Evolutionary conservation across 1,140 invertebrate genomes (phyloP).

Genomic region (Drosophila sulfurigaster): DNA sequence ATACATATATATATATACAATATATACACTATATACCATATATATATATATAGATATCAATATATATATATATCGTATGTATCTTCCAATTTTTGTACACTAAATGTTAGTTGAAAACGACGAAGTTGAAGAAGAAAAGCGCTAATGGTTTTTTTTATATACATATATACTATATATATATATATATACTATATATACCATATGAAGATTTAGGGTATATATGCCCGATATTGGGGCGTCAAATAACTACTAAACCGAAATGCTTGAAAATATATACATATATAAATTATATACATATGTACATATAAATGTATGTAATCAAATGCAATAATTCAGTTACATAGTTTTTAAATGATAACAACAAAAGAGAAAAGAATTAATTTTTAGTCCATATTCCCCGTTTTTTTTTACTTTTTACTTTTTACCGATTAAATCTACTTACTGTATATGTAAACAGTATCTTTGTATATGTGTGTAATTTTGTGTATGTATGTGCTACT

Average conservation of each 20-base stretch:
- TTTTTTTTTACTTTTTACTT: constrained; percentile 14
- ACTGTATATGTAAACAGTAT: constrained; percentile 42
- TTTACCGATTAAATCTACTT: constrained; percentile 24
- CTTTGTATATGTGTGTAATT: constrained; percentile 65
- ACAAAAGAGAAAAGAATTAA: constrained; percentile 19
- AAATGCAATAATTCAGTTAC: constrained; percentile 78
- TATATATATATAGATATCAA: constrained; percentile 33
- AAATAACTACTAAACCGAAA: constrained; percentile 39
- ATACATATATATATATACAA: constrained; percentile 10
- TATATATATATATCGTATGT: constrained; percentile 46
- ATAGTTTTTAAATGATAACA: constrained; percentile 63
- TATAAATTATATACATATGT: constrained; percentile 41
- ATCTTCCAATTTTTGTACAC: constrained; percentile 80
- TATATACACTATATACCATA: constrained; percentile 13
- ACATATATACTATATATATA: constrained; percentile 47
- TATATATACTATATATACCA: constrained; percentile 42
- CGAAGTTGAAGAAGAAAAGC: constrained; percentile 35
- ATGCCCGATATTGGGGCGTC: constrained; percentile 58
- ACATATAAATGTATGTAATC: constrained; percentile 47
- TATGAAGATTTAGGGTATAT: constrained; percentile 41
- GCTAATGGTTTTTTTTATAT: constrained; percentile 67
- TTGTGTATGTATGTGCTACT: constrained; percentile 75
- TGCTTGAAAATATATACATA: constrained; percentile 37
- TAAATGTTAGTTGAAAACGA: constrained; percentile 70
- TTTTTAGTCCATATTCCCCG: constrained; percentile 50